phyloP scores from a whole-genome alignment of 2,888 invertebrate genomes.

The Spilosoma lubricipeda region DNA sequence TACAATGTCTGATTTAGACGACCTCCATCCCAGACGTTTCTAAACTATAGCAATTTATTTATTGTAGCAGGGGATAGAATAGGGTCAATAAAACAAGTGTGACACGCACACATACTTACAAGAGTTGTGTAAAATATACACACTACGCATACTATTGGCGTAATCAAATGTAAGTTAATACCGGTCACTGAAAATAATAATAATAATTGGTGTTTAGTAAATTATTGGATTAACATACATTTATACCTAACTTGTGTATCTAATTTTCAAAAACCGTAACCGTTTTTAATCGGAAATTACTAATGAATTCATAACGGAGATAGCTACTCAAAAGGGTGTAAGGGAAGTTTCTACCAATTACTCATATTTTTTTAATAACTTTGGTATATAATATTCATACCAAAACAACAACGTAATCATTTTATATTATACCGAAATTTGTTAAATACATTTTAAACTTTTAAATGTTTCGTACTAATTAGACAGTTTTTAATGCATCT shows the following conservation, averaged over 20 bases:
- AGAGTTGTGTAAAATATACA: conserved; percentile 97
- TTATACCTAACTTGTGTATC: not conserved
- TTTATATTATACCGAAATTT: too few relatives aligned
- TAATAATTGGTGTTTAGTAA: conserved; percentile 5
- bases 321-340: too few relatives aligned
- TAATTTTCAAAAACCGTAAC: not conserved
- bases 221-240: not conserved
- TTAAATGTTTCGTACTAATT: too few relatives aligned
- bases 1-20: conserved; percentile 48
- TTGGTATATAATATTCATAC: too few relatives aligned
- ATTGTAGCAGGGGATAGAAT: conserved; percentile 53
- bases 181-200: conserved; percentile 90
- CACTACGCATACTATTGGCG: conserved; percentile 93
- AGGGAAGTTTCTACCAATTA: too few relatives aligned
- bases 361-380: too few relatives aligned
- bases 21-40: conserved; percentile 54
- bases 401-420: too few relatives aligned
- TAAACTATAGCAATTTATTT: conserved; percentile 55
- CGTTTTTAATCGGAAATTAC: not conserved
- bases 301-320: too few relatives aligned
- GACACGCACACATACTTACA: conserved; percentile 84
- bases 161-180: conserved; percentile 91
- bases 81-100: conserved; percentile 46
- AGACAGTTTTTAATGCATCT: too few relatives aligned
- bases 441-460: too few relatives aligned